Evolutionary conservation across 2,113 vertebrate genomes (phyloP).

Genomic region (Anser cygnoides): DNA sequence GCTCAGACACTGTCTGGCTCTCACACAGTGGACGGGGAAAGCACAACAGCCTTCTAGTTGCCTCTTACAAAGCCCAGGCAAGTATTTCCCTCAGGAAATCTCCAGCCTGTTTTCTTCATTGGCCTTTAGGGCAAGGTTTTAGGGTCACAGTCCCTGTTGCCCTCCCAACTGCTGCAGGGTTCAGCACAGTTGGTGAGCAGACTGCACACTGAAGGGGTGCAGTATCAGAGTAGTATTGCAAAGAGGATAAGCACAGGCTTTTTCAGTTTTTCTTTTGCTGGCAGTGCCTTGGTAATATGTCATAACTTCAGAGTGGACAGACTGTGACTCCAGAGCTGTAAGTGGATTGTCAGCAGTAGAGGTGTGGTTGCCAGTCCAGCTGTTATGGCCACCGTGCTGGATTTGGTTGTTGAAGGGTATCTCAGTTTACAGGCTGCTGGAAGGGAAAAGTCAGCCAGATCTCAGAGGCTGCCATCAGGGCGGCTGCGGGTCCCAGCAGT

Average conservation of each 20-base stretch:
- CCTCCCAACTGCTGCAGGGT: not conserved
- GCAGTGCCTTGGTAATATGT: not conserved
- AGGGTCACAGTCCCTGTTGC: not conserved
- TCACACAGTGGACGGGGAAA: not conserved
- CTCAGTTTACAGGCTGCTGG: not conserved
- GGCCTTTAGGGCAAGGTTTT: not conserved
- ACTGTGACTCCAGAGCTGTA: not conserved
- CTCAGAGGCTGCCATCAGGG: not conserved
- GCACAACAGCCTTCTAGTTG: not conserved
- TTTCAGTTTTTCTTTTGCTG: not conserved
- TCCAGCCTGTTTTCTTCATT: not conserved
- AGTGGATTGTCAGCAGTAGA: not conserved
- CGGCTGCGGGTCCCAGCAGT: not conserved
- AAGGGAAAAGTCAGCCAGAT: not conserved
- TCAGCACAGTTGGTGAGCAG: not conserved
- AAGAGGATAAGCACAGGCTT: not conserved
- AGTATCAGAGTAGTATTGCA: rapidly evolving
- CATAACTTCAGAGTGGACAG: not conserved
- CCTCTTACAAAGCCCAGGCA: not conserved
- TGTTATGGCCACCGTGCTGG: not conserved
- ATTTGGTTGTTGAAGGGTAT: not conserved
- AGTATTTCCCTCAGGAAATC: conserved; percentile 6
- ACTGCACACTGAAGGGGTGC: not conserved
- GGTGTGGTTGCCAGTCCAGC: not conserved
- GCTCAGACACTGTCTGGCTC: conserved; percentile 44